Percentiles rank a stretch among this genome's conserved stretches.
phyloP scores from a whole-genome alignment of 2,797 vertebrate species.

The Phrynocephalus forsythii region DNA sequence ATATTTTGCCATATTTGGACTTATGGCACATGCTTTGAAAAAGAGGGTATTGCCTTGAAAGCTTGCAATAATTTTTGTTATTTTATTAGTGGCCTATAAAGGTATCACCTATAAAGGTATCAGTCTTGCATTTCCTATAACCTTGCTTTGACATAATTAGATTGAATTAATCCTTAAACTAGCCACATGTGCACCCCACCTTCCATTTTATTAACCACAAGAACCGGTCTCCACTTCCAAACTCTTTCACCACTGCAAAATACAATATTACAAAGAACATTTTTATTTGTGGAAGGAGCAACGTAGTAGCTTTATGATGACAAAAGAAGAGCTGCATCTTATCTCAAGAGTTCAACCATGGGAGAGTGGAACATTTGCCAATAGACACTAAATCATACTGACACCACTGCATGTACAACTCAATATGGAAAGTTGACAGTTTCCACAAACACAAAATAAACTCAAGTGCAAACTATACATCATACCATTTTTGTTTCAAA shows the following conservation, averaged over 20 bases:
- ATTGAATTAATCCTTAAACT: not conserved
- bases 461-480: constrained; percentile 26
- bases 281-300: constrained; percentile 57
- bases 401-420: constrained; percentile 46
- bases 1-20: too few species aligned
- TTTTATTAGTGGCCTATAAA: too few species aligned
- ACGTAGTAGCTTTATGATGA: constrained; percentile 58
- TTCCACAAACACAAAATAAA: constrained; percentile 54
- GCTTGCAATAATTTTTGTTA: too few species aligned
- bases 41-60: too few species aligned
- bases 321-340: constrained; percentile 67
- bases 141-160: not conserved
- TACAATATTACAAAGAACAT: constrained; percentile 48
- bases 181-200: constrained; percentile 16
- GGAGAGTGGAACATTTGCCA: constrained; percentile 62
- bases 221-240: not conserved
- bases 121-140: too few species aligned
- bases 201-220: constrained; percentile 22
- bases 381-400: constrained; percentile 60
- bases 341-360: constrained; percentile 59
- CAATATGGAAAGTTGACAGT: constrained; percentile 48
- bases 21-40: too few species aligned
- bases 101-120: too few species aligned
- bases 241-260: constrained; percentile 8
- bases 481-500: constrained; percentile 46